Evolutionary conservation across 2,797 vertebrate species (phyloP), one percentile per base, ranked within the genome.

Genomic region (Aldrovandia affinis): DNA sequence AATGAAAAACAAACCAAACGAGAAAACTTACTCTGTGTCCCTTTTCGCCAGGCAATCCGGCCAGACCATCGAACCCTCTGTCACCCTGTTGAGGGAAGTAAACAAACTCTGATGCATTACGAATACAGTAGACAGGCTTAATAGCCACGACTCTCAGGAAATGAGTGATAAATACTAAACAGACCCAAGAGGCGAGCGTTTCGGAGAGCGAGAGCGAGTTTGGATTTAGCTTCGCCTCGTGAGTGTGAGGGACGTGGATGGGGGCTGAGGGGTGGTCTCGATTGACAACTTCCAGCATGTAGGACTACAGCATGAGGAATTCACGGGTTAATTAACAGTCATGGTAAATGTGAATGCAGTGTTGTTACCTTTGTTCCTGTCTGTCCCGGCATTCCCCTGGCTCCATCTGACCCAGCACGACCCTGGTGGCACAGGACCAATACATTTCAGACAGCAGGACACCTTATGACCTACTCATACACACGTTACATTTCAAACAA

Each of bases 361-460:
- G 25, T 22, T 9, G 50, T 84, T 95, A 99, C 98, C 97, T 99
- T 99, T 25, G 97, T 85, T 91, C 98, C 98, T 0, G 98, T 95
- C 87, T 98, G 97, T 82, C 98, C 98, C 0, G 98, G 98, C 97
- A 99, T 99, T 2, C 98, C 98, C 88, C 98, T 94, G 25, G 98
- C 98, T 25, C 98, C 98, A 0, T 99, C 98, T 0, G 97, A 91
- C 85, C 98, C 98, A 52, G 98, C 90, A 47, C 98, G 97, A 59
- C 98, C 98, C 98, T 99, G 90, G 73, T 68, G 83, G 83, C 70
- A 86, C 10, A 78, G 36, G n/a, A 9, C 65, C 82, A 25, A 30
- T 28, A 65, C 30, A 18, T 10, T 54, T 65, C 3, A 28, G 61
- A 39, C 36, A 39, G 42, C 61, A 20, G 22, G n/a, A 14, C 25